Conservation (phyloP, 2,888 invertebrate species). For the Acrocyrtus sp. region DNA sequence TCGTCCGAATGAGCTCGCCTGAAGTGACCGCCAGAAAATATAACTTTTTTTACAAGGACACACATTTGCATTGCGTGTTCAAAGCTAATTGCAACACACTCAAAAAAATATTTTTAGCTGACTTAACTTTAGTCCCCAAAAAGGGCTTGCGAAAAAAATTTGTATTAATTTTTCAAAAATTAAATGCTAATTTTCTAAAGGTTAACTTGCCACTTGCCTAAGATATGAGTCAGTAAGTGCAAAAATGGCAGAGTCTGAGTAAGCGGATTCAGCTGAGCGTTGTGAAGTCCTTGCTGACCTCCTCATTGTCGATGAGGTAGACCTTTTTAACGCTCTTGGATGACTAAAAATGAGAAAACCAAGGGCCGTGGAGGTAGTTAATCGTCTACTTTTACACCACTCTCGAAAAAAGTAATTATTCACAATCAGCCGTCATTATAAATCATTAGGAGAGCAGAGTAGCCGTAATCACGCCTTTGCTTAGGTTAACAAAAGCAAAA, state of each 20-base stretch:
- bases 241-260: conserved; percentile 55
- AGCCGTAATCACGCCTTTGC: too few relatives aligned
- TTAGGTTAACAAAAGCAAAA: too few relatives aligned
- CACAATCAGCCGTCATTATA: too few relatives aligned
- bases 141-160: neutral
- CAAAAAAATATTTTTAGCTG: neutral
- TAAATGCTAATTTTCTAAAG: conserved; percentile 1
- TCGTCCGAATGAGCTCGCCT: conserved; percentile 63
- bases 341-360: conserved; percentile 25
- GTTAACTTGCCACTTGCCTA: conserved; percentile 54
- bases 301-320: conserved; percentile 47
- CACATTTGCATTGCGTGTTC: neutral
- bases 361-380: conserved; percentile 13
- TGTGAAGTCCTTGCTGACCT: conserved; percentile 56
- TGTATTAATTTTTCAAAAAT: neutral
- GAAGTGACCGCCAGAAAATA: neutral
- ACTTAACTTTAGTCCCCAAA: neutral
- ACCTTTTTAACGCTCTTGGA: conserved; percentile 53
- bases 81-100: neutral
- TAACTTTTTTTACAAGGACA: neutral
- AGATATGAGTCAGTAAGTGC: conserved; percentile 36
- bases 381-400: too few relatives aligned
- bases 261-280: conserved; percentile 58
- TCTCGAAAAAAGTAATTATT: too few relatives aligned
- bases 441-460: too few relatives aligned